Conservation (phyloP, 1,140 invertebrate species). For the Bombus turneri region DNA sequence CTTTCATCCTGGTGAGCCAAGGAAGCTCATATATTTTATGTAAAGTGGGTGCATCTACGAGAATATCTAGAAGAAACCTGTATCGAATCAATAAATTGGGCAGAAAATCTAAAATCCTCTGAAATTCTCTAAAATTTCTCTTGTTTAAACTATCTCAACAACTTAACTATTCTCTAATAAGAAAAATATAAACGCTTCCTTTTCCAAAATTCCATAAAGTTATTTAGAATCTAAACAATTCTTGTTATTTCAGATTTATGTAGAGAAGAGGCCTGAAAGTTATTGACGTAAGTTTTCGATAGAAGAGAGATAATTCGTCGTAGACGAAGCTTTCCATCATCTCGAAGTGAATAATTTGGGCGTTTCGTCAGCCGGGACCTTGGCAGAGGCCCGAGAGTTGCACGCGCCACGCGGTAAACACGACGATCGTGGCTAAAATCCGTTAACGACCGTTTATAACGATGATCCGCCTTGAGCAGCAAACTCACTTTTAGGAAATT, state of each 20-base stretch:
- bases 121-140: not conserved
- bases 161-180: not conserved
- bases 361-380: constrained; percentile 13
- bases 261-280: not conserved
- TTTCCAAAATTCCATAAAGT: not conserved
- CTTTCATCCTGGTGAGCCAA: constrained; percentile 35
- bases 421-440: not conserved
- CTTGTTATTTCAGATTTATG: not conserved
- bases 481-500: constrained; percentile 91
- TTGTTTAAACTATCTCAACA: not conserved
- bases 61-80: not conserved
- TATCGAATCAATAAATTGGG: not conserved
- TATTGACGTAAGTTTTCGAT: not conserved
- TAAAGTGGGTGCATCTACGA: not conserved
- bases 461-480: not conserved
- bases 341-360: not conserved
- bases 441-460: not conserved
- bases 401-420: not conserved
- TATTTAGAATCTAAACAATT: not conserved
- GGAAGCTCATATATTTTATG: constrained; percentile 20
- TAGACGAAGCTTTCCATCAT: not conserved
- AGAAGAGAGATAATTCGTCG: not conserved
- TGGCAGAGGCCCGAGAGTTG: constrained; percentile 13
- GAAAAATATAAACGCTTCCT: not conserved
- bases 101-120: not conserved